phyloP scores from a whole-genome alignment of 2,888 invertebrate species.

The Liodrosophila aerea region DNA sequence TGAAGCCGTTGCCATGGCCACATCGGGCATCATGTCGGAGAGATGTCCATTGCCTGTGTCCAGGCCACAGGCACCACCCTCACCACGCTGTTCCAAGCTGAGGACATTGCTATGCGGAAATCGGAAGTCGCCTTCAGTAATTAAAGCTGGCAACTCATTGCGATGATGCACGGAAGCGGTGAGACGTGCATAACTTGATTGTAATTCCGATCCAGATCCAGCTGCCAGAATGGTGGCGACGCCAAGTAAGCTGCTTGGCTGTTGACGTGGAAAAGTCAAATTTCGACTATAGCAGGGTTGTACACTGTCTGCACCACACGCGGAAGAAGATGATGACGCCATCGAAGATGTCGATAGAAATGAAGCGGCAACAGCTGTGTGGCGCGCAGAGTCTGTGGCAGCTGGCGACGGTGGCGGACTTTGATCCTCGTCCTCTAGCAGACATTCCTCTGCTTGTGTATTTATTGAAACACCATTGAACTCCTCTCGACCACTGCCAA shows the following conservation, averaged over 20 bases:
- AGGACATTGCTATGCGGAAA: constrained; percentile 75
- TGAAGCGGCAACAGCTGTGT: constrained; percentile 52
- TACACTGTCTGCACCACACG: constrained; percentile 72
- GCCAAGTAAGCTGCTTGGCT: constrained; percentile 69
- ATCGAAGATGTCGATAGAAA: constrained; percentile 81
- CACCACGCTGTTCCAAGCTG: constrained; percentile 85
- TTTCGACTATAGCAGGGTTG: constrained; percentile 85
- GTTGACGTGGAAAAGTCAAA: constrained; percentile 86
- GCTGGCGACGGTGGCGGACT: constrained; percentile 83
- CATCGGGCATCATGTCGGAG: constrained; percentile 94
- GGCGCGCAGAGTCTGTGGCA: constrained; percentile 63
- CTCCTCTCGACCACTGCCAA: constrained; percentile 50
- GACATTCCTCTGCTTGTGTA: constrained; percentile 75
- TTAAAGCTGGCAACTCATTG: constrained; percentile 86
- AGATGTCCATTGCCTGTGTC: constrained; percentile 87
- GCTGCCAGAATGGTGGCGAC: constrained; percentile 55
- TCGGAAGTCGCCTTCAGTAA: constrained; percentile 85
- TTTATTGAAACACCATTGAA: constrained; percentile 61
- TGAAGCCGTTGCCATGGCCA: constrained; percentile 94
- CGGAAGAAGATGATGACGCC: constrained; percentile 69
- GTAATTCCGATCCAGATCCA: constrained; percentile 63
- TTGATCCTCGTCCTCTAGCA: constrained; percentile 78
- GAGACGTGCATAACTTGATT: constrained; percentile 76
- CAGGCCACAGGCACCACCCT: constrained; percentile 84
- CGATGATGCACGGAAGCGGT: constrained; percentile 82